These are phyloP conservation scores for Echinops telfairi DNA, from an alignment of 2,113 vertebrate genomes.

Conservation along the genomic window DNA sequence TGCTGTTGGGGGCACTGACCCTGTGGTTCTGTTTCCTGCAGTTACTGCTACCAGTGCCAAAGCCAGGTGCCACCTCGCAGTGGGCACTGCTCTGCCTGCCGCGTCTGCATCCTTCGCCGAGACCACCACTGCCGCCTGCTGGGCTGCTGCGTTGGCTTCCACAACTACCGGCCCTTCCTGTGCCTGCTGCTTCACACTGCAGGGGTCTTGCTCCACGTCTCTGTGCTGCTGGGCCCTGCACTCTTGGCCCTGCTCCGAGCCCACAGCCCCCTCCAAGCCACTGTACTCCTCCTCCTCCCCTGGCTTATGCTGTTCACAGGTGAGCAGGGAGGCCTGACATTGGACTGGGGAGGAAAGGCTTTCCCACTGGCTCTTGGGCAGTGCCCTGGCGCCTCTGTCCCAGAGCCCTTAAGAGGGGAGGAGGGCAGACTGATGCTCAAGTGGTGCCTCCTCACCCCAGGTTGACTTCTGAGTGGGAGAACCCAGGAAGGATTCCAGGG, in stretches of 20 bases:
- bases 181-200: conserved; percentile 91
- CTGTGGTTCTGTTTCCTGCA: conserved; percentile 70
- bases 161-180: conserved; percentile 93
- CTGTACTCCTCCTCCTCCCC: conserved; percentile 91
- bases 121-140: conserved; percentile 96
- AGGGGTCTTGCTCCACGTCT: conserved; percentile 90
- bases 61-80: conserved; percentile 93
- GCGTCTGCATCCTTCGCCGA: conserved; percentile 91
- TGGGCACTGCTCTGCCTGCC: conserved; percentile 93
- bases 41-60: conserved; percentile 94
- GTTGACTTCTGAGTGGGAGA: background rate
- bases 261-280: conserved; percentile 90
- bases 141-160: conserved; percentile 92
- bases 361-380: background rate
- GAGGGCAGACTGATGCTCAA: background rate
- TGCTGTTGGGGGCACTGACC: background rate
- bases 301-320: conserved; percentile 96
- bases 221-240: conserved; percentile 92
- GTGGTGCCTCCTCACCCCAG: background rate
- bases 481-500: background rate
- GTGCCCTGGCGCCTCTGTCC: background rate
- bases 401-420: background rate
- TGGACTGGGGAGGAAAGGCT: background rate
- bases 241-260: conserved; percentile 91
- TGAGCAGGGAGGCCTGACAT: conserved; percentile 51